Evolutionary conservation across 2,113 vertebrate species (phyloP).

Genomic region (Bambusicola thoracicus): DNA sequence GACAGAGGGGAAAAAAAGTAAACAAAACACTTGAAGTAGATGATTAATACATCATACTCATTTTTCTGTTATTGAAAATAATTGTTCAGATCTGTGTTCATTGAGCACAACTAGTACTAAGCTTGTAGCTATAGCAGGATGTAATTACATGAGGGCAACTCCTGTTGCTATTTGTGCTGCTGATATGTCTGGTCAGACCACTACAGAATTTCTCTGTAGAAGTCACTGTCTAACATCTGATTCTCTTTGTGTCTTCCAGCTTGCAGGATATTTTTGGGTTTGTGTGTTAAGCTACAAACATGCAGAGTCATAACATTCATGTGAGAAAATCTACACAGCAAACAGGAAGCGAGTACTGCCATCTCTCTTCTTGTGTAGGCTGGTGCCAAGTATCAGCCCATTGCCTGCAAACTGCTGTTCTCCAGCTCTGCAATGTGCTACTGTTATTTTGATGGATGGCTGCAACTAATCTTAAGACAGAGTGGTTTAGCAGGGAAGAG

Average conservation of each 20-base stretch:
- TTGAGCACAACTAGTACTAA: not conserved
- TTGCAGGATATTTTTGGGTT: slow-evolving; percentile 18
- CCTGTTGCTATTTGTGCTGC: slow-evolving; percentile 30
- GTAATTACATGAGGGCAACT: slow-evolving; percentile 42
- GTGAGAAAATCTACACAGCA: not conserved
- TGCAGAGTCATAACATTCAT: slow-evolving; percentile 1
- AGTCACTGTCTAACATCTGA: not conserved
- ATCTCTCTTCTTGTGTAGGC: not conserved
- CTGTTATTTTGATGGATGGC: not conserved
- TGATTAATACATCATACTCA: not conserved
- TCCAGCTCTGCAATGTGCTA: not conserved
- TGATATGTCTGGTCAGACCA: not conserved
- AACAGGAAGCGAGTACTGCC: rapidly evolving
- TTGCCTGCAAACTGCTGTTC: not conserved
- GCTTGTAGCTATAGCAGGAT: not conserved
- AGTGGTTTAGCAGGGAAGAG: not conserved
- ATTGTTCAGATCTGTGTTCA: not conserved
- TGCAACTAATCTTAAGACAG: not conserved
- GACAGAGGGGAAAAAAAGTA: not conserved
- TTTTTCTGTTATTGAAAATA: not conserved
- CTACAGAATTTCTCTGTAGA: not conserved
- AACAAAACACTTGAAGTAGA: not conserved
- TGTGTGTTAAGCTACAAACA: slow-evolving; percentile 27
- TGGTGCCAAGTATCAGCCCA: not conserved
- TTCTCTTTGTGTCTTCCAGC: not conserved